phyloP scores from a whole-genome alignment of 2,113 vertebrate species.

The Rhinogobius similis region DNA sequence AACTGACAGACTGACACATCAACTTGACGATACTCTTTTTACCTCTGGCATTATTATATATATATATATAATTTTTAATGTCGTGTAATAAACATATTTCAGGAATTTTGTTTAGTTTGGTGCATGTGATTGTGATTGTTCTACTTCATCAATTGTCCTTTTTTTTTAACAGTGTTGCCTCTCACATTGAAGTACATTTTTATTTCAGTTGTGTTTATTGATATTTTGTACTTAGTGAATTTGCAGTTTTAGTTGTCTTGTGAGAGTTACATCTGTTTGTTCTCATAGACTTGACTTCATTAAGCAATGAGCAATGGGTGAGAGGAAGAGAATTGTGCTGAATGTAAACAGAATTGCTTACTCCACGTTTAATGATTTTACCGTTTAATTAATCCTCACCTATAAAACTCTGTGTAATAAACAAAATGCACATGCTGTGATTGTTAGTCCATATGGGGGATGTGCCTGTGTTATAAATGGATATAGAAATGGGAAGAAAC shows the following conservation, averaged over 20 bases:
- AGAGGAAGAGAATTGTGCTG: neutral
- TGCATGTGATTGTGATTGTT: no score
- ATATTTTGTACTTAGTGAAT: neutral
- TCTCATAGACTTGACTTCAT: neutral
- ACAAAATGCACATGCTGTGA: constrained; percentile 27
- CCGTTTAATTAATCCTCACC: constrained; percentile 68
- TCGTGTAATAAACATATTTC: no score
- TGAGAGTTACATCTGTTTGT: neutral
- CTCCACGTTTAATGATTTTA: constrained; percentile 55
- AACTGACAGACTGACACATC: no score
- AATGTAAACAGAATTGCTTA: constrained; percentile 32
- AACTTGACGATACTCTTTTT: no score
- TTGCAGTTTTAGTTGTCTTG: neutral
- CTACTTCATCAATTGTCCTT: no score
- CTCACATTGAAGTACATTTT: neutral
- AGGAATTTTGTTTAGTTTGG: no score
- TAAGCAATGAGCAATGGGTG: neutral
- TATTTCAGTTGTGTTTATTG: neutral
- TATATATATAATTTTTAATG: no score
- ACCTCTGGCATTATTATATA: no score
- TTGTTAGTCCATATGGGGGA: constrained; percentile 16
- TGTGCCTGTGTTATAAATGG: constrained; percentile 32
- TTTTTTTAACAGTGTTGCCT: neutral
- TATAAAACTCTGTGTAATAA: constrained; percentile 42
- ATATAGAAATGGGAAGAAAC: constrained; percentile 16